Conservation (phyloP, 2,888 invertebrate species). For the Digitonthophagus gazella region DNA sequence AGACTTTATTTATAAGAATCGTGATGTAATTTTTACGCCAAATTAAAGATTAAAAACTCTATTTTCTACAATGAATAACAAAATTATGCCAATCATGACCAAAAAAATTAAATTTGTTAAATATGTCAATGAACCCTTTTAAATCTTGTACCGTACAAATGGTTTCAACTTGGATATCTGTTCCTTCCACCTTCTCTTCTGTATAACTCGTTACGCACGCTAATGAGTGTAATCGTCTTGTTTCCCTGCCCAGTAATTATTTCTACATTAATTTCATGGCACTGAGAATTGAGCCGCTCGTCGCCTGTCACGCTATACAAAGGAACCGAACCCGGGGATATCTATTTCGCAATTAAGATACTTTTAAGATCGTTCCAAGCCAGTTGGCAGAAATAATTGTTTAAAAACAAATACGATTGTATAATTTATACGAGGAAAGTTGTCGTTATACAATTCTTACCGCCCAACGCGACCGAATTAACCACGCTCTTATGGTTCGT, state of each 20-base stretch:
- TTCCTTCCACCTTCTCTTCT: slow-evolving; percentile 31
- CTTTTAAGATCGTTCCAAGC: slow-evolving; percentile 50
- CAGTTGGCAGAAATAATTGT: slow-evolving; percentile 28
- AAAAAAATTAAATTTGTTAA: slow-evolving; percentile 1
- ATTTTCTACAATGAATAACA: too few relatives aligned
- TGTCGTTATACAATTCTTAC: too few relatives aligned
- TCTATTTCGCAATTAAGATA: slow-evolving; percentile 41
- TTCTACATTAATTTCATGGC: slow-evolving; percentile 49
- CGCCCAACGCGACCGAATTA: too few relatives aligned
- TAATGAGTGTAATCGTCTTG: slow-evolving; percentile 49
- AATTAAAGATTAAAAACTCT: too few relatives aligned
- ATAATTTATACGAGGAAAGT: too few relatives aligned
- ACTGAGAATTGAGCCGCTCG: slow-evolving; percentile 45
- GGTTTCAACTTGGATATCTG: slow-evolving; percentile 1
- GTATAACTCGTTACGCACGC: slow-evolving; percentile 44
- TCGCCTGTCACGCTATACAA: slow-evolving; percentile 39
- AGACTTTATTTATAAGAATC: too few relatives aligned
- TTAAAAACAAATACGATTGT: background rate
- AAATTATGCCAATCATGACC: too few relatives aligned
- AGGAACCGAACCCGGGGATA: slow-evolving; percentile 8
- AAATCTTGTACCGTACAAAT: too few relatives aligned
- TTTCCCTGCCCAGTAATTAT: slow-evolving; percentile 47
- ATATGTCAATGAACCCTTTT: slow-evolving; percentile 10
- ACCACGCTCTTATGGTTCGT: too few relatives aligned
- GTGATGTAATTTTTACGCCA: too few relatives aligned